A percentile compares a stretch with the other conserved stretches of the same genome.
phyloP scores from a whole-genome alignment of 2,797 vertebrate genomes.

The Oreortyx pictus region DNA sequence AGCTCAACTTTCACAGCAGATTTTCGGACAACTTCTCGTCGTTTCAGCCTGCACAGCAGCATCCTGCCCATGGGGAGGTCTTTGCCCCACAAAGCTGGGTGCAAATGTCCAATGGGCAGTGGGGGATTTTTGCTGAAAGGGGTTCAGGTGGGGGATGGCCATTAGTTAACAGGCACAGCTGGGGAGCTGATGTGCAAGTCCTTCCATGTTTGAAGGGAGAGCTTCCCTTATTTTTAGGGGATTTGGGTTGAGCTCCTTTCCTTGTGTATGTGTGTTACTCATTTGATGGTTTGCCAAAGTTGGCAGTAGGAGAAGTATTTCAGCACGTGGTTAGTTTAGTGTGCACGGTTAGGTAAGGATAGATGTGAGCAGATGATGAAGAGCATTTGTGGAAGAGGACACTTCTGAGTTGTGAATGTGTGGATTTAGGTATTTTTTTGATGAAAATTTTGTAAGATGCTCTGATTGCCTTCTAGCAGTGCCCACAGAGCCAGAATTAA shows the following conservation, averaged over 20 bases:
- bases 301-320: not conserved
- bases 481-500: not conserved
- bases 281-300: not conserved
- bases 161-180: not conserved
- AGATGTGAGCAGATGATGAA: not conserved
- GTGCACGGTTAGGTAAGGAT: not conserved
- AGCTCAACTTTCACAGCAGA: not conserved
- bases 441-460: accelerated
- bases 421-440: not conserved
- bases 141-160: not conserved
- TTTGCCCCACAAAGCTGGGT: not conserved
- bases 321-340: not conserved
- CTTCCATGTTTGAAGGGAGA: not conserved
- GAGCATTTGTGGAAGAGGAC: not conserved
- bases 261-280: not conserved
- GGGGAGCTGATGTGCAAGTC: not conserved
- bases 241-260: not conserved
- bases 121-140: not conserved
- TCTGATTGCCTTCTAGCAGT: not conserved
- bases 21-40: not conserved
- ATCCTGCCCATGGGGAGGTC: not conserved
- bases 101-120: not conserved
- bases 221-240: not conserved
- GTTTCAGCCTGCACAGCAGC: not conserved
- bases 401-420: not conserved